A percentile compares a stretch with the other conserved stretches of the same genome.
These are phyloP conservation scores for Glossophaga mutica DNA, from an alignment of 2,797 vertebrate species.

Conservation along the genomic window DNA sequence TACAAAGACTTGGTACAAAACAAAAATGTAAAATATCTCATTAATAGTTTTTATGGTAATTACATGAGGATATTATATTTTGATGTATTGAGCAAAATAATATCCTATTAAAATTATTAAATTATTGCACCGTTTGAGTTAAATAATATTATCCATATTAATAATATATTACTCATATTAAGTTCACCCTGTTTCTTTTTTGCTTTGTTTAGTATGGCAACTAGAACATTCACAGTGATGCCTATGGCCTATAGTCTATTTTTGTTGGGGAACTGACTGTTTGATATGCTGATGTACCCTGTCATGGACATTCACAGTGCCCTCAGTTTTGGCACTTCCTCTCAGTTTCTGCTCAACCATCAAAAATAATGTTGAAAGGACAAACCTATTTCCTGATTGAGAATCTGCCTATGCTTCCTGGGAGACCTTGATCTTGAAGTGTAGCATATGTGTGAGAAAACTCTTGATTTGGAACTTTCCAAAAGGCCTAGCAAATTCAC, in stretches of 20 bases:
- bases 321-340: background rate
- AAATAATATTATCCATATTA: background rate
- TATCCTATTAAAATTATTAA: background rate
- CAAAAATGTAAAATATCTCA: background rate
- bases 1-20: background rate
- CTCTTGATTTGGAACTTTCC: background rate
- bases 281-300: background rate
- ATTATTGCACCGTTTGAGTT: background rate
- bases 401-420: background rate
- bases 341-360: background rate
- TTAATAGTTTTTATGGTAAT: background rate
- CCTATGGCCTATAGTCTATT: rapidly evolving
- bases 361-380: background rate
- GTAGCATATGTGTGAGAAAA: background rate
- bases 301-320: rapidly evolving
- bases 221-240: background rate
- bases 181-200: background rate
- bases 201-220: background rate
- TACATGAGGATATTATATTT: background rate
- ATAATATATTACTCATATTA: background rate
- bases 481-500: background rate
- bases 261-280: rapidly evolving
- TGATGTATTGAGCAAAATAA: background rate
- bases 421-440: background rate
- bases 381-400: background rate